Conservation (phyloP, 2,888 invertebrate species). For the Polyommatus icarus region DNA sequence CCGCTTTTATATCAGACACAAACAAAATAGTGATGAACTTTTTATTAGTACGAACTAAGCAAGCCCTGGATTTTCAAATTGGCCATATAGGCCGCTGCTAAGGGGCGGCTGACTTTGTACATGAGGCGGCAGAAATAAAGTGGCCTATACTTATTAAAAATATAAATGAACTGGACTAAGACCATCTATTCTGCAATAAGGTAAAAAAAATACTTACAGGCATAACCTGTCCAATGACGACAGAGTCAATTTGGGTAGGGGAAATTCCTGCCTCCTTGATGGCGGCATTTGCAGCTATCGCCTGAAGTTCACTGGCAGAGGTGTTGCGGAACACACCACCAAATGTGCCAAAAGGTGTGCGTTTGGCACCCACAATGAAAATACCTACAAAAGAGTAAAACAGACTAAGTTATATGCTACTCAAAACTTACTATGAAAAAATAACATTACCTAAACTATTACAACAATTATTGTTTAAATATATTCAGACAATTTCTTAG, state of each 20-base stretch:
- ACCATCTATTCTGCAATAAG: neutral
- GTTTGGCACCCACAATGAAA: conserved; percentile 96
- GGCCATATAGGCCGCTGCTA: too few species aligned
- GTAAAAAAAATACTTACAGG: conserved; percentile 76
- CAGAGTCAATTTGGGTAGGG: conserved; percentile 93
- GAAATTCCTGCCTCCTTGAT: conserved; percentile 88
- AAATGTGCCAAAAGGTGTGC: conserved; percentile 98
- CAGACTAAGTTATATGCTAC: neutral
- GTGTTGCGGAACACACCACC: conserved; percentile 91
- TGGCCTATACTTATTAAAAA: too few species aligned
- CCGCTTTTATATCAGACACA: too few species aligned
- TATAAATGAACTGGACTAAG: too few species aligned
- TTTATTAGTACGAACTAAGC: too few species aligned
- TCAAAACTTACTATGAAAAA: neutral
- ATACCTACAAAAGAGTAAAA: conserved; percentile 81
- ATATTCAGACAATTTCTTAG: too few species aligned
- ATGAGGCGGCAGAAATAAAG: too few species aligned
- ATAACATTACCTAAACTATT: too few species aligned
- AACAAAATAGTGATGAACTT: too few species aligned
- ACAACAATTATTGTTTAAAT: too few species aligned
- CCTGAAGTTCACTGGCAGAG: conserved; percentile 88
- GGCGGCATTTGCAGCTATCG: conserved; percentile 89
- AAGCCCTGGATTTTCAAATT: too few species aligned
- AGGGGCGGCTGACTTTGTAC: too few species aligned
- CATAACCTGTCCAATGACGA: conserved; percentile 94